These are phyloP conservation scores for Euleptes europaea DNA, from an alignment of 2,113 vertebrate genomes.

Conservation along the genomic window DNA sequence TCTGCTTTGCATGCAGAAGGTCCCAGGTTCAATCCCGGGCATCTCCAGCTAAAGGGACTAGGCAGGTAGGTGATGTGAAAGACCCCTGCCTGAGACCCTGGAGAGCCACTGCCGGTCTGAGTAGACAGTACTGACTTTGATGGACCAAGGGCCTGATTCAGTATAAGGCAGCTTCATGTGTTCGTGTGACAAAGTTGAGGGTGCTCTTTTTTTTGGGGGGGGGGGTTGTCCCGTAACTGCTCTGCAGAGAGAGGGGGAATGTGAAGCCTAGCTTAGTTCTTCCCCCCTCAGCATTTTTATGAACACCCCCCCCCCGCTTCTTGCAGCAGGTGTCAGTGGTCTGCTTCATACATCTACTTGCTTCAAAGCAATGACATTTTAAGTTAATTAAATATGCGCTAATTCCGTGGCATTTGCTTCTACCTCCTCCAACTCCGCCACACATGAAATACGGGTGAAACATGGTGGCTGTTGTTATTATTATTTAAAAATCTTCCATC, in stretches of 20 bases:
- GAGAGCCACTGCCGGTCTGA: no score
- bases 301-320: conserved; percentile 4
- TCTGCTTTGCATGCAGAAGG: no score
- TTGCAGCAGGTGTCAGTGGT: conserved; percentile 22
- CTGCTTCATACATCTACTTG: neutral
- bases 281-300: conserved; percentile 32
- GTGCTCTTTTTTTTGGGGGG: no score
- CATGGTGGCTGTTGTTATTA: conserved; percentile 1
- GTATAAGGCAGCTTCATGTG: no score
- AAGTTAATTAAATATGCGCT: conserved; percentile 8
- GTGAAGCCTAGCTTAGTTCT: neutral
- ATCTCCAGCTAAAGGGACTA: no score
- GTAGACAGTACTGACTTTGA: no score
- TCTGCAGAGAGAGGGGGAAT: neutral
- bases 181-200: no score
- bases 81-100: no score
- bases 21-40: no score
- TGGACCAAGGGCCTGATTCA: no score
- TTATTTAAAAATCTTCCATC: conserved; percentile 35
- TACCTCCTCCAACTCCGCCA: conserved; percentile 20
- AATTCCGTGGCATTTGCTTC: conserved; percentile 21
- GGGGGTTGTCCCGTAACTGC: conserved; percentile 10
- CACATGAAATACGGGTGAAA: conserved; percentile 32
- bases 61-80: no score
- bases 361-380: conserved; percentile 4